Percentiles rank a stretch among this genome's conserved stretches.
Evolutionary conservation across 2,113 vertebrate species (phyloP).

Genomic region (Sylvilagus bachmani): DNA sequence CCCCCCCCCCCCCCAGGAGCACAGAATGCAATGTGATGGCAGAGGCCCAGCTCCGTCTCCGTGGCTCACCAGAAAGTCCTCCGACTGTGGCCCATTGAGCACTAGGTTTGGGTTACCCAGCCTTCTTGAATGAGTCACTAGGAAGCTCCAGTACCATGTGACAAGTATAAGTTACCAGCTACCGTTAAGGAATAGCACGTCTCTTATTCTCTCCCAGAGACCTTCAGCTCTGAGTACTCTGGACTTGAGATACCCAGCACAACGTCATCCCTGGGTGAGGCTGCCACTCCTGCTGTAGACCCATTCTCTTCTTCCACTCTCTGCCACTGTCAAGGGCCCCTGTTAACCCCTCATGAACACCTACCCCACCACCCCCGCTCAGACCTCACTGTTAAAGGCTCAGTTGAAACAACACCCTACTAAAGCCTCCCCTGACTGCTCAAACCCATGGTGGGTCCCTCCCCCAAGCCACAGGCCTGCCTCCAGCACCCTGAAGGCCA

Average conservation of each 20-base stretch:
- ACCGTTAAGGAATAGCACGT: background rate
- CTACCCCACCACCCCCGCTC: background rate
- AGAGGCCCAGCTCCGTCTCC: too few relatives aligned
- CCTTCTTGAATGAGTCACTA: background rate
- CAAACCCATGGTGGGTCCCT: background rate
- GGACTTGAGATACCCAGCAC: background rate
- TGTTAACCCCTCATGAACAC: too few relatives aligned
- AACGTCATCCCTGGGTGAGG: background rate
- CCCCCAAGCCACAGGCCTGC: rapidly evolving
- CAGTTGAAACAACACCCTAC: background rate
- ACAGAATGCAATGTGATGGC: rapidly evolving
- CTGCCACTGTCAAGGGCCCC: background rate
- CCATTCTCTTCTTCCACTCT: background rate
- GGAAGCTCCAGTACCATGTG: rapidly evolving
- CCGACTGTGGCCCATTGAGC: background rate
- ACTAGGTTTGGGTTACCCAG: rapidly evolving
- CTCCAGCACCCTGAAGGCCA: background rate
- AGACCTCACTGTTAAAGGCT: background rate
- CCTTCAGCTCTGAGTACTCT: background rate
- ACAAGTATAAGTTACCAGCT: background rate
- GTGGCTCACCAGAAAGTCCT: background rate
- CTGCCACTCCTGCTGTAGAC: rapidly evolving
- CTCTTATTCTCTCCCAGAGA: background rate
- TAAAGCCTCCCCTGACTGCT: background rate
- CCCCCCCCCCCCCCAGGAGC: rapidly evolving